These are phyloP conservation scores for Ferdinandea cuprea DNA, from an alignment of 2,888 invertebrate genomes.

Conservation along the genomic window DNA sequence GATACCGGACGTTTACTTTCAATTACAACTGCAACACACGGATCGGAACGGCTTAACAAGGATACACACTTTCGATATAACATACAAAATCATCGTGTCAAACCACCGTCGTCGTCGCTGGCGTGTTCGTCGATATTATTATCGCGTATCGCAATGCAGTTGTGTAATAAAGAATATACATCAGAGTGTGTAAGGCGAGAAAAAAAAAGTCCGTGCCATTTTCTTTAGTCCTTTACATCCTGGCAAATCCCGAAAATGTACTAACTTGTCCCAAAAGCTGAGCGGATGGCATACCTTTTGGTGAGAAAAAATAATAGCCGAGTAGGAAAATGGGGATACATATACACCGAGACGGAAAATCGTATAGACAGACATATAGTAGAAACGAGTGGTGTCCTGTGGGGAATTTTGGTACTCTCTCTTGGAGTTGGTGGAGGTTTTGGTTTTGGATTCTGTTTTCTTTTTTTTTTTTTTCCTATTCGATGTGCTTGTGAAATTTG, in stretches of 20 bases:
- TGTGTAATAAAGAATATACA: constrained; percentile 58
- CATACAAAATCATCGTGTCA: constrained; percentile 22
- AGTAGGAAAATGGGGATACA: constrained; percentile 19
- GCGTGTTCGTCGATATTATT: constrained; percentile 8
- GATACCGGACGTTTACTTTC: constrained; percentile 22
- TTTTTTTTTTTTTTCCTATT: constrained; percentile 3
- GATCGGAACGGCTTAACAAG: constrained; percentile 23
- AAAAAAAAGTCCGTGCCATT: constrained; percentile 73
- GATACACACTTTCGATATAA: constrained; percentile 8
- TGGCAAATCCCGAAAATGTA: constrained; percentile 83
- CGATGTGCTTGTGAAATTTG: constrained; percentile 15
- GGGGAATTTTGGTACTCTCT: constrained; percentile 58
- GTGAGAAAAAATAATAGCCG: constrained; percentile 68
- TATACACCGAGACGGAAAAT: constrained; percentile 24
- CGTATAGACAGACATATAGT: constrained; percentile 36
- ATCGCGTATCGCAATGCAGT: constrained; percentile 63
- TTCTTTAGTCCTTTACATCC: constrained; percentile 81
- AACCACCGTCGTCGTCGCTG: constrained; percentile 6
- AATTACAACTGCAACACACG: constrained; percentile 49
- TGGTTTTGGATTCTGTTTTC: not conserved
- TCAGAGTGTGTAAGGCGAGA: constrained; percentile 60
- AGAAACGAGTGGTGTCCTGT: constrained; percentile 50
- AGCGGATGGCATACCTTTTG: constrained; percentile 71
- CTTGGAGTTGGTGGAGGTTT: constrained; percentile 20
- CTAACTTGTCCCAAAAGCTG: constrained; percentile 82